phyloP scores from a whole-genome alignment of 2,888 invertebrate species.

The Pyralis farinalis region DNA sequence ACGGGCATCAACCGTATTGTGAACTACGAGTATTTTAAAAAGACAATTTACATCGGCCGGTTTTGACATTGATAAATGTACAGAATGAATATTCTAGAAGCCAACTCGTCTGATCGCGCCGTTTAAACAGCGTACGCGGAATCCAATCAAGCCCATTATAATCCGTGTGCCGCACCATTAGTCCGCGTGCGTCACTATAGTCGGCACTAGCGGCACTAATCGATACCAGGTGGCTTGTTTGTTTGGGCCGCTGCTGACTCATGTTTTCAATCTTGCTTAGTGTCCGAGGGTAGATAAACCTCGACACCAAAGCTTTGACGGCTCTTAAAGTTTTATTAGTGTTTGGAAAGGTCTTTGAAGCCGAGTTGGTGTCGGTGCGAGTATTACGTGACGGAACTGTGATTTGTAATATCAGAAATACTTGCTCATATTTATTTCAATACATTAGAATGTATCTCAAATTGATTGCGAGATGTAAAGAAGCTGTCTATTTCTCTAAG shows the following conservation, averaged over 20 bases:
- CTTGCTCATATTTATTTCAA: too few relatives aligned
- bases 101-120: background rate
- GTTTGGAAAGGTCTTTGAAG: slow-evolving; percentile 24
- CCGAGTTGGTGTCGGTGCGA: background rate
- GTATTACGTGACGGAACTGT: background rate
- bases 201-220: slow-evolving; percentile 9
- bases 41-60: too few relatives aligned
- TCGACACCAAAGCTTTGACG: slow-evolving; percentile 9
- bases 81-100: too few relatives aligned
- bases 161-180: slow-evolving; percentile 5
- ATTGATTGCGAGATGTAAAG: too few relatives aligned
- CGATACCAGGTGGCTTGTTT: slow-evolving; percentile 13
- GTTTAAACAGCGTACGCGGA: background rate
- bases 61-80: too few relatives aligned
- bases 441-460: too few relatives aligned
- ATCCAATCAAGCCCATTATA: slow-evolving; percentile 3
- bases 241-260: slow-evolving; percentile 30
- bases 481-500: too few relatives aligned
- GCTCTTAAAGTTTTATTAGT: slow-evolving; percentile 39
- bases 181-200: slow-evolving; percentile 1
- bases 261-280: slow-evolving; percentile 39
- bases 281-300: slow-evolving; percentile 16
- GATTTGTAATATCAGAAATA: background rate
- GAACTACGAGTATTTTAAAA: too few relatives aligned
- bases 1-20: too few relatives aligned